Evolutionary conservation across 2,113 vertebrate genomes (phyloP), one percentile per base, ranked within the genome.

Genomic region (Lasiurus borealis): DNA sequence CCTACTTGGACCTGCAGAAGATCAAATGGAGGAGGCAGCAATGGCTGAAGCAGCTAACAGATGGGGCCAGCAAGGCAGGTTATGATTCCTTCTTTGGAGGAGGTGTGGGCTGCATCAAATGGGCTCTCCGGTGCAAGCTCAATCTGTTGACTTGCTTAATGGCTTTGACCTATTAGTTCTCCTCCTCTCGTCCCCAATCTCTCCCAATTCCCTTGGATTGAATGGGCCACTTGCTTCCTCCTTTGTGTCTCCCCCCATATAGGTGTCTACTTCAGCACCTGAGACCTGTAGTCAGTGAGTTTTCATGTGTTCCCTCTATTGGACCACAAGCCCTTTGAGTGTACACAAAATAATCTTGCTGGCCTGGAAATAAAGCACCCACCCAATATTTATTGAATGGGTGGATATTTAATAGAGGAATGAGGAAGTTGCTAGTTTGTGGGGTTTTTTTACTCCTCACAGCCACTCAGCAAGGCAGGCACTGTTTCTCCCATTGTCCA

Each of bases 131-230:
- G 48, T 7, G 50, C 25, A 16, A 48, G 18, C 11, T 31, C 40
- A 11, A 1, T 16, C 27, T 44, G n/a, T 5, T 50, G 8, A 62
- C 11, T 1, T 1, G 18, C 31, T 77, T 48, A n/a, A 29, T 0
- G 12, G 23, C 29, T 44, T 3, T 29, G 72, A 71, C 18, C 59
- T 40, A 3, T 31, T 19, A 59, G 72, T 31, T 69, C 50, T 13
- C 52, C 84, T 3, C 15, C 44, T 66, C 44, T 29, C 52, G 31
- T 78, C 50, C 50, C 4, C 34, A n/a, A 29, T 48, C 40, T 18
- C 46, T 83, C 44, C 57, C 57, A 18, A 2, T n/a, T 66, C 18
- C 34, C 68, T 68, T 31, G 27, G 18, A n/a, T 9, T 13, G 57
- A 44, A 44, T 2, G 31, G 46, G 46, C 71, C 71, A 48, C 29